Evolutionary conservation across 2,113 vertebrate genomes (phyloP).

Genomic region (Dinomys branickii): DNA sequence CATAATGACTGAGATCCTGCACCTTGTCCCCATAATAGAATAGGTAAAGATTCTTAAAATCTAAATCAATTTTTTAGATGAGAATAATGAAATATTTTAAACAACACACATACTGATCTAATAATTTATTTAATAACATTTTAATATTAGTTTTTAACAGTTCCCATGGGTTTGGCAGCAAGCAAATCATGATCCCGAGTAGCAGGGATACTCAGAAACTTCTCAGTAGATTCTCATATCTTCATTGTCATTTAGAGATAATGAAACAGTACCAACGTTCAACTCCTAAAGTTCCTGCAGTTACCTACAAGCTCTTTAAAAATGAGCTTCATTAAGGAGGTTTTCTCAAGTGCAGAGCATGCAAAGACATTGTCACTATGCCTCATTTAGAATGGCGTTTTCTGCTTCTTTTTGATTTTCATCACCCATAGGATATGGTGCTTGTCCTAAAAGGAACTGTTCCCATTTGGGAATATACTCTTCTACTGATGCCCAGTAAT

Average conservation of each 20-base stretch:
- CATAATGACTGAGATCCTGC: neutral
- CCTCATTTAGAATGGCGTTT: conserved; percentile 69
- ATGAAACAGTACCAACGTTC: neutral
- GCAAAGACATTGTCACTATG: conserved; percentile 65
- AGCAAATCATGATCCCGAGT: neutral
- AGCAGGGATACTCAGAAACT: neutral
- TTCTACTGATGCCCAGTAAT: conserved; percentile 93
- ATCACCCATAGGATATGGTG: conserved; percentile 84
- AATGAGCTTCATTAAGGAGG: conserved; percentile 51
- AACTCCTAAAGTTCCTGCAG: conserved; percentile 39
- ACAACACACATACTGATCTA: conserved; percentile 24
- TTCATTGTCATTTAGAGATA: neutral
- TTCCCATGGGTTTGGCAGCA: neutral
- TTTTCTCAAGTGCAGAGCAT: conserved; percentile 61
- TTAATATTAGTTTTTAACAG: conserved; percentile 3
- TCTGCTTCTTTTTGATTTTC: conserved; percentile 78
- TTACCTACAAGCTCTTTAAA: conserved; percentile 22
- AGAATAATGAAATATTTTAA: neutral
- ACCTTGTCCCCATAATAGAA: neutral
- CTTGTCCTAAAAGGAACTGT: conserved; percentile 91
- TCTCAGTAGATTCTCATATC: neutral
- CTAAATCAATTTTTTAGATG: neutral
- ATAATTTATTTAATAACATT: conserved; percentile 42
- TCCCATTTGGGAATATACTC: conserved; percentile 92
- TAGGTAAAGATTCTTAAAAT: neutral